A percentile compares a stretch with the other conserved stretches of the same genome.
Conservation (phyloP, 2,888 invertebrate genomes). For the Terebella lapidaria region DNA sequence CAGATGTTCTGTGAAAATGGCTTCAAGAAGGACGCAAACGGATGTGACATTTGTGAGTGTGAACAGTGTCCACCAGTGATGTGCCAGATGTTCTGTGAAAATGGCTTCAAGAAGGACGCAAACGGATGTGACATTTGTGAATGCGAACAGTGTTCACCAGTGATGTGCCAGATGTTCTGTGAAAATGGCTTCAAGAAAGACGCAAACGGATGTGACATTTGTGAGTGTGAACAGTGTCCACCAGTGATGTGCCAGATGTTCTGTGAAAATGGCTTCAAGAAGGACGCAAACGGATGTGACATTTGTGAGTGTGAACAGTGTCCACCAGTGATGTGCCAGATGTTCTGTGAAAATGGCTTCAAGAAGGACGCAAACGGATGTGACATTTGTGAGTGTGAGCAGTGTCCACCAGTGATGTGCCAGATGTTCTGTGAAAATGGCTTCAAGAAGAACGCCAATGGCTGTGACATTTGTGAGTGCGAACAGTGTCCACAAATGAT, state of each 20-base stretch:
- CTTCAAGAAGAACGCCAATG: slow-evolving; percentile 11
- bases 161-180: slow-evolving; percentile 7
- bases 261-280: slow-evolving; percentile 16
- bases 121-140: slow-evolving; percentile 9
- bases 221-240: slow-evolving; percentile 6
- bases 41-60: slow-evolving; percentile 9
- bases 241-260: slow-evolving; percentile 7
- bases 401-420: not conserved
- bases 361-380: slow-evolving; percentile 11
- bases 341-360: slow-evolving; percentile 15
- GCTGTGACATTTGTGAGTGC: slow-evolving; percentile 15
- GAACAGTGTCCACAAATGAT: not conserved
- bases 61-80: not conserved
- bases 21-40: slow-evolving; percentile 10
- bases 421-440: slow-evolving; percentile 7
- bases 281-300: slow-evolving; percentile 15
- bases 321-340: not conserved
- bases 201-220: slow-evolving; percentile 8
- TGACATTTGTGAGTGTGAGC: slow-evolving; percentile 1
- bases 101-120: slow-evolving; percentile 10
- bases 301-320: slow-evolving; percentile 9
- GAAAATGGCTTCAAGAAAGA: slow-evolving; percentile 14
- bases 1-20: slow-evolving; percentile 12
- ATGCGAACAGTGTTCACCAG: slow-evolving; percentile 3
- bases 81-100: slow-evolving; percentile 10